Base-by-base conservation (phyloP, 2,113 vertebrate species). In the Himantopus leucocephalus region DNA sequence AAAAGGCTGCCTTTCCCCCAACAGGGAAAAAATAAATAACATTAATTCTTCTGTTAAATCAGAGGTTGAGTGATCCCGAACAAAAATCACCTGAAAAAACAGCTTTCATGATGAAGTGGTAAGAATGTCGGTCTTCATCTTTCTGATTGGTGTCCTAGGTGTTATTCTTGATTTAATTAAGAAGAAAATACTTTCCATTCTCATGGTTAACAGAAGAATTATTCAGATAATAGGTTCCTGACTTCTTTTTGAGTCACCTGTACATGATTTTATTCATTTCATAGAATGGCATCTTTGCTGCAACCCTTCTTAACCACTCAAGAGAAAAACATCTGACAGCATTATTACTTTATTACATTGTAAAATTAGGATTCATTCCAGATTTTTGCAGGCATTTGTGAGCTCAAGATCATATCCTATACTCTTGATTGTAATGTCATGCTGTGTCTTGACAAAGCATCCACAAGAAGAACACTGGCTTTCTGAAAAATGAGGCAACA, bases 401-500 rank as follows among this genome's bases (percentile, higher is more conserved):
- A 92, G 45, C 77, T 92, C 80, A 64, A 35, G 70, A 72, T 75
- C 30, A 29, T 81, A n/a, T 39, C 48, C 39, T 82, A 4, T 81
- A 29, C n/a, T 45, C 29, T 47, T 53, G 62, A 64, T 93, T 91
- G 60, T 79, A 58, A 58, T 71, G n/a, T 29, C 2, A 1, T 50
- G 30, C 62, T 76, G 5, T 17, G 32, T 66, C 81, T 72, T 96
- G 73, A 95, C 8, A 63, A 83, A 96, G 41, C 45, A 83, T 47
- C 50, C 47, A 5, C 62, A 55, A 63, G 86, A 82, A 43, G 9
- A 91, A 3, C 66, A 26, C 22, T 53, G 20, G 21, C 74, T 91
- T 37, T 92, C 41, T 85, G 92, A 92, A 88, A 96, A 96, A 93
- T 59, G 87, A 92, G 59, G 58, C 52, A 95, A 52, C 55, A 20